Evolutionary conservation across 2,888 invertebrate genomes (phyloP), one percentile per base, ranked within the genome.

Genomic region (Oscheius sp.): DNA sequence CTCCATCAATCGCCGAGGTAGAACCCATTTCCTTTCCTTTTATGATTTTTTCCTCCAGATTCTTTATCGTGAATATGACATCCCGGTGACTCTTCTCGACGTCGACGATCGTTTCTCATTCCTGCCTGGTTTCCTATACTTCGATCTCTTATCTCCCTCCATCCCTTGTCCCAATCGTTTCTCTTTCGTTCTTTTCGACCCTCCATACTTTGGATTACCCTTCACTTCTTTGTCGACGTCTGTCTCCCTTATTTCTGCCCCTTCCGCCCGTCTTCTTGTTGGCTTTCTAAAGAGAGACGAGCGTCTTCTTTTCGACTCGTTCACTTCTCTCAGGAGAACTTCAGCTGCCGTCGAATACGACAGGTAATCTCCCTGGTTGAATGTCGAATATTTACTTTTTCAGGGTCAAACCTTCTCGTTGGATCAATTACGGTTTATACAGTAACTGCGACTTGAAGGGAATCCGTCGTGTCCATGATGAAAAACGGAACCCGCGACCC

Each of bases 381-480:
- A 3, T 35, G 9, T 9, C 6, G 5, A 35, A 18, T 35, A 41
- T 2, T 1, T 6, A 45, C 18, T 9, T 5, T 12, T 61, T 61
- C 21, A 61, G 61, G 41, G 61, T 61, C 7, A 61, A 61, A 1
- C 43, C 61, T 21, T 61, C 61, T 43, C 16, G 43, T 1, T 61
- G 61, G 61, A 43, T 43, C 18, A 61, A 61, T 18, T 61, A 61
- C 21, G 61, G 61, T 9, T 43, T 61, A n/a, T 61, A 43, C 43
- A 43, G 43, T 61, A 61, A 61, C 21, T 61, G 61, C 21, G 61
- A 61, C n/a, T 43, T 61, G 61, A 61, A 61, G 45, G 61, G 61
- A 18, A 61, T 61, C 25, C 41, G 61, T 12, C 41, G 61, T 9
- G 45, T 43, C n/a, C 61, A 61, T 18, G 45, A 61, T 9, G 45